A percentile compares a stretch with the other conserved stretches of the same genome.
Evolutionary conservation across 2,797 vertebrate genomes (phyloP).

Genomic region (Peromyscus nudipes): DNA sequence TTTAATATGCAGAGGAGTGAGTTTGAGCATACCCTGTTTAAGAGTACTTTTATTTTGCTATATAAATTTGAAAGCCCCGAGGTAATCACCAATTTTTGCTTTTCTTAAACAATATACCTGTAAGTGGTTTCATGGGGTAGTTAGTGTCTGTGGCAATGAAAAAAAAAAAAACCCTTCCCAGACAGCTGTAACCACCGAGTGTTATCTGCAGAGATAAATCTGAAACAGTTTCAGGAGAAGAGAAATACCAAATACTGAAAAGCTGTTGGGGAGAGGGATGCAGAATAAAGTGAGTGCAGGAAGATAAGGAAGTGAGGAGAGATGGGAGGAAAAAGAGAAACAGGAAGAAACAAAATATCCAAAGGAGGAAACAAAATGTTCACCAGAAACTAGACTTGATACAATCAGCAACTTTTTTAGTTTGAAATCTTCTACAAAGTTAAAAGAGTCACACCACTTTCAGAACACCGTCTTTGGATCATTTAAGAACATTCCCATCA

Average conservation of each 20-base stretch:
- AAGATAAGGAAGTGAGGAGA: neutral
- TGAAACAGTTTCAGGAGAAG: conserved; percentile 20
- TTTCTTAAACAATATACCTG: conserved; percentile 44
- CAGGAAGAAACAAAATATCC: neutral
- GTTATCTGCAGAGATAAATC: conserved; percentile 29
- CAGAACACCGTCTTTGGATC: neutral
- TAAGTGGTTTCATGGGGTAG: conserved; percentile 22
- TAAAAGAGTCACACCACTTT: conserved; percentile 30
- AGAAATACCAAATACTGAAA: neutral
- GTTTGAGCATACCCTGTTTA: neutral
- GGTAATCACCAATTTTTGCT: conserved; percentile 42
- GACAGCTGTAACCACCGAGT: neutral
- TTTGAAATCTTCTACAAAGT: conserved; percentile 42
- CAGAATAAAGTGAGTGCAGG: neutral
- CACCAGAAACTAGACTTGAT: conserved; percentile 26
- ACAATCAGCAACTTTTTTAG: conserved; percentile 36
- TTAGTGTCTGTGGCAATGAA: conserved; percentile 18
- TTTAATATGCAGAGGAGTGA: conserved; percentile 6
- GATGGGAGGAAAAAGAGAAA: neutral
- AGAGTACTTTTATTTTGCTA: conserved; percentile 34
- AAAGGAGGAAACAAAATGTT: neutral
- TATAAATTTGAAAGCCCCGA: conserved; percentile 21
- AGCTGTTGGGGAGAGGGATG: neutral
- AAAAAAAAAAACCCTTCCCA: neutral
- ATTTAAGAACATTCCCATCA: neutral